These are phyloP conservation scores for Drosophila incognita DNA, from an alignment of 2,888 invertebrate genomes.

Conservation along the genomic window DNA sequence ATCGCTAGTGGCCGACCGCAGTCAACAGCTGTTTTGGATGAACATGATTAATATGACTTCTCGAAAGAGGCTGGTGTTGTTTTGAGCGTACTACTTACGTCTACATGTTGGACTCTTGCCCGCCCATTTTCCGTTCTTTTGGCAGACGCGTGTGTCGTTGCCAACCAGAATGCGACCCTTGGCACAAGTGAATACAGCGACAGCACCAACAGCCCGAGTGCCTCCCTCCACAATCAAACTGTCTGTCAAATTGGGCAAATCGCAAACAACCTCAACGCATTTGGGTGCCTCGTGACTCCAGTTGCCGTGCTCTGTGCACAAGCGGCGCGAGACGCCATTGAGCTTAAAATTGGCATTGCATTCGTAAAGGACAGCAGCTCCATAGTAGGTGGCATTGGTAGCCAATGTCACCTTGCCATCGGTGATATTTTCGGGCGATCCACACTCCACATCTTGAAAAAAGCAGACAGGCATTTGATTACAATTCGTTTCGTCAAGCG, in stretches of 20 bases:
- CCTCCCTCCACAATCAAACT: slow-evolving; percentile 87
- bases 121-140: slow-evolving; percentile 92
- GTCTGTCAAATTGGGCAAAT: slow-evolving; percentile 87
- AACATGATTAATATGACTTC: not conserved
- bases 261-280: slow-evolving; percentile 94
- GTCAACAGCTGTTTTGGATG: slow-evolving; percentile 89
- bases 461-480: not conserved
- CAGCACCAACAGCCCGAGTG: slow-evolving; percentile 91
- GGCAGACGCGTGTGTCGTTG: slow-evolving; percentile 91
- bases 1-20: slow-evolving; percentile 92
- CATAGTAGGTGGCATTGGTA: slow-evolving; percentile 95
- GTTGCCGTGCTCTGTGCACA: slow-evolving; percentile 95
- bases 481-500: not conserved
- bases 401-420: slow-evolving; percentile 92
- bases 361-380: slow-evolving; percentile 93
- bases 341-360: slow-evolving; percentile 92
- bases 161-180: slow-evolving; percentile 92
- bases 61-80: not conserved
- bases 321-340: slow-evolving; percentile 92
- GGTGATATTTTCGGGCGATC: slow-evolving; percentile 89
- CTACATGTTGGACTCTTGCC: slow-evolving; percentile 92
- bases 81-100: slow-evolving; percentile 87
- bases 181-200: slow-evolving; percentile 93
- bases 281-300: slow-evolving; percentile 94
- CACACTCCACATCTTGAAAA: slow-evolving; percentile 92